phyloP scores from a whole-genome alignment of 2,113 vertebrate genomes.

The Coryphaenoides rupestris region DNA sequence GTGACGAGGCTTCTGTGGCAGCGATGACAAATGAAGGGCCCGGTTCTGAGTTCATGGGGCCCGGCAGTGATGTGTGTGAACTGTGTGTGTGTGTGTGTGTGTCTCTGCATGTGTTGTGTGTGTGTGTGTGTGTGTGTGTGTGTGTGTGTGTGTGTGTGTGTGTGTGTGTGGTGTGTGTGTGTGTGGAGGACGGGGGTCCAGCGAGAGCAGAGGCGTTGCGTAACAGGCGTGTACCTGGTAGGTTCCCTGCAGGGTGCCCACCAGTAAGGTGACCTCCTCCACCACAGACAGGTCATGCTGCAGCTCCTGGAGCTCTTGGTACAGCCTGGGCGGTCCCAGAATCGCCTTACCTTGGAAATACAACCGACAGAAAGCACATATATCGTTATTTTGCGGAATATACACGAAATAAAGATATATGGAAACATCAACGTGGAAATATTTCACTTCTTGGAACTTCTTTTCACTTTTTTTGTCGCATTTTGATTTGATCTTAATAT shows the following conservation, averaged over 20 bases:
- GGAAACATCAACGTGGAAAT: no score
- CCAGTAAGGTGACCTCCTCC: conserved; percentile 87
- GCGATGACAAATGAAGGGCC: conserved; percentile 1
- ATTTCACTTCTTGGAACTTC: no score
- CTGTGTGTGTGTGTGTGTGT: no score
- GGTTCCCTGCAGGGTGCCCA: conserved; percentile 88
- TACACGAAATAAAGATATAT: not conserved
- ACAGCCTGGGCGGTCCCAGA: conserved; percentile 88
- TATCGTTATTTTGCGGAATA: not conserved
- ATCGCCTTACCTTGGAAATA: conserved; percentile 85
- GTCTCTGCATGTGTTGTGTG: no score
- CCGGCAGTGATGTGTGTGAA: no score
- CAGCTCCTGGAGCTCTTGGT: conserved; percentile 93
- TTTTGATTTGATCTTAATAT: no score
- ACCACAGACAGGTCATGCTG: conserved; percentile 91
- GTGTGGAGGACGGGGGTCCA: not conserved
- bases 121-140: no score
- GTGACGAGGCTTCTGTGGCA: not conserved
- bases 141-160: not conserved
- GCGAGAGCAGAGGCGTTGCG: no score
- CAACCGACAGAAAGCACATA: not conserved
- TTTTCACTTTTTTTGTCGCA: no score
- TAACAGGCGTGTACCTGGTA: conserved; percentile 80
- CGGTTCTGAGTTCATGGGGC: no score
- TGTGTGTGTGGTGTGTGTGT: not conserved